Evolutionary conservation across 2,888 invertebrate genomes (phyloP).

Genomic region (Morpho deidamia): DNA sequence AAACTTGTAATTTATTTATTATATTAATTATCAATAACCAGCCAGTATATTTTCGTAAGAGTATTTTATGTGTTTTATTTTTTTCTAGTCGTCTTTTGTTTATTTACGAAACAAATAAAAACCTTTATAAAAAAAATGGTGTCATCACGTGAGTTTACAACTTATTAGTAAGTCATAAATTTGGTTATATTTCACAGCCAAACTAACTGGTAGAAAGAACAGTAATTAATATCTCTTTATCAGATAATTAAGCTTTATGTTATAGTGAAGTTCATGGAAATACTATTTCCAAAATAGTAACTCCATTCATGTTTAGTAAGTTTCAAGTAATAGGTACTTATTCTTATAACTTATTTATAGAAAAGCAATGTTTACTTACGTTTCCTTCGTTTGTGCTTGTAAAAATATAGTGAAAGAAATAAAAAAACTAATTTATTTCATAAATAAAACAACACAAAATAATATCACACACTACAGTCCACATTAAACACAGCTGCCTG

Average conservation of each 20-base stretch:
- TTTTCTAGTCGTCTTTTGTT: too few species aligned
- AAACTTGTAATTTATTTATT: too few species aligned
- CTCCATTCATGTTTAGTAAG: conserved; percentile 11
- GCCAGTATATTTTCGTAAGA: too few species aligned
- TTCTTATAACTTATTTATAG: not conserved
- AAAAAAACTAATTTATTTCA: conserved; percentile 39
- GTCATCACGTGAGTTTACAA: conserved; percentile 9
- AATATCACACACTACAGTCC: conserved; percentile 28
- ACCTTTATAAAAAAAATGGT: not conserved
- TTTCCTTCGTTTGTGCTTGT: conserved; percentile 33
- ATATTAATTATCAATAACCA: too few species aligned
- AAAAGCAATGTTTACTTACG: conserved; percentile 36
- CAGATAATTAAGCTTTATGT: too few species aligned
- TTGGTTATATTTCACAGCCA: too few species aligned
- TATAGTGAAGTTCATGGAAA: too few species aligned
- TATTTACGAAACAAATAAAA: not conserved
- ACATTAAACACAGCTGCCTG: conserved; percentile 12
- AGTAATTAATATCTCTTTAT: too few species aligned
- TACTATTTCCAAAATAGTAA: too few species aligned
- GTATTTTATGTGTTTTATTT: too few species aligned
- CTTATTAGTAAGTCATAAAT: not conserved
- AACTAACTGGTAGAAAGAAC: too few species aligned
- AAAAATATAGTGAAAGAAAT: conserved; percentile 21
- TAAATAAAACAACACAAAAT: conserved; percentile 52
- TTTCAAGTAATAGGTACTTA: too few species aligned